Percentiles rank a stretch among this genome's conserved stretches.
phyloP scores from a whole-genome alignment of 2,888 invertebrate species.

The Flexamia atlantica region DNA sequence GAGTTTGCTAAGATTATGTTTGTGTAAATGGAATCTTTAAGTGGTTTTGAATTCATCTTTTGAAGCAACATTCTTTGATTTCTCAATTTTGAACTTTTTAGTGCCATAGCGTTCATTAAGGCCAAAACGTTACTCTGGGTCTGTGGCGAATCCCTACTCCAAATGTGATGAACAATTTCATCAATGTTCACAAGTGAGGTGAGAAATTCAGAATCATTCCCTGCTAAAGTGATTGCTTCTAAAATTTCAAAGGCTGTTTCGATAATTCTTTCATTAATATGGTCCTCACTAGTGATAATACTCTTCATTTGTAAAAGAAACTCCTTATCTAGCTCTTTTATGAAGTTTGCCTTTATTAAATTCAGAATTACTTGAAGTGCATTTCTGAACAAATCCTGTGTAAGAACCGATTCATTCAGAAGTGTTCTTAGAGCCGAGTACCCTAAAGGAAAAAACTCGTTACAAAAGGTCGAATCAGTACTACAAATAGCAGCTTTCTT shows the following conservation, averaged over 20 bases:
- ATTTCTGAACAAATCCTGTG: constrained; percentile 53
- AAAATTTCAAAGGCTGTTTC: constrained; percentile 57
- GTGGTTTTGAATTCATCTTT: constrained; percentile 38
- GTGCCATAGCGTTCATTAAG: constrained; percentile 52
- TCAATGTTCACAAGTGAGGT: constrained; percentile 44
- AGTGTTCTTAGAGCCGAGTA: constrained; percentile 44
- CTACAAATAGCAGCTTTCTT: constrained; percentile 60
- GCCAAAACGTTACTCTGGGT: constrained; percentile 55
- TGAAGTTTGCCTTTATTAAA: constrained; percentile 48
- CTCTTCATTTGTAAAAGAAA: constrained; percentile 51
- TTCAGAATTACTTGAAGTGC: constrained; percentile 55
- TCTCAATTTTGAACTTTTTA: constrained; percentile 33
- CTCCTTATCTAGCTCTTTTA: constrained; percentile 53
- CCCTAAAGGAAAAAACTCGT: constrained; percentile 52
- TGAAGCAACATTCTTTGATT: constrained; percentile 13
- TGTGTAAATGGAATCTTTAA: constrained; percentile 31
- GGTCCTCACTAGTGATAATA: constrained; percentile 52
- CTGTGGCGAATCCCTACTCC: constrained; percentile 59
- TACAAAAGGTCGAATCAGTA: constrained; percentile 58
- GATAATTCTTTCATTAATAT: constrained; percentile 54
- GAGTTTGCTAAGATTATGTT: constrained; percentile 34
- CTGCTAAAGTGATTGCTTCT: constrained; percentile 45
- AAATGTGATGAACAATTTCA: constrained; percentile 56
- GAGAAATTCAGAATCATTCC: constrained; percentile 43
- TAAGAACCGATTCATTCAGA: constrained; percentile 55